Base-by-base conservation (phyloP, 2,888 invertebrate genomes). In the Himalopsyche kuldschensis region DNA sequence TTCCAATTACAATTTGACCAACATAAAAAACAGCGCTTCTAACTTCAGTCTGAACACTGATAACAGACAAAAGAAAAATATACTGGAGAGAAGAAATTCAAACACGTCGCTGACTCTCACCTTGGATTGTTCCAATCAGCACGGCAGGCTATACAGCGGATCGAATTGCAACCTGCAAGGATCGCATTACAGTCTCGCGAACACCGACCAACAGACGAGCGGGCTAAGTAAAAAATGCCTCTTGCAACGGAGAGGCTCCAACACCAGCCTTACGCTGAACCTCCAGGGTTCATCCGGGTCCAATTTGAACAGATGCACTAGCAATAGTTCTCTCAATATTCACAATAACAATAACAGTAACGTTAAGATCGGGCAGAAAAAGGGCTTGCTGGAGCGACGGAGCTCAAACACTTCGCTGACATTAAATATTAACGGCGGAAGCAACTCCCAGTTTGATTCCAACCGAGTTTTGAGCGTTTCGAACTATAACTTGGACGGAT, bases 361-460 rank as follows among this genome's bases (percentile, higher is more conserved):
- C 5, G 88, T 88, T 0, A 91, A 90, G 87, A 87, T 88, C 0
- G 89, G 89, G 0, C 92, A 90, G 75, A 93, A 93, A 69, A 95
- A 95, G 87, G 96, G 96, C 10, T 90, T 97, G 1, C 90, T 97
- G 5, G 97, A 97, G 88, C 93, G 98, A 32, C 92, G 98, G 81
- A 97, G 97, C 79, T 98, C 97, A 1, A 98, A 97, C 88, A 97
- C 97, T 0, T 97, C 97, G 82, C 90, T 98, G 1, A 97, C 97
- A 0, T 93, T 98, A 30, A 96, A 96, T 84, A 91, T 92, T 10
- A 91, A 91, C 83, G 27, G 69, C 27, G 90, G 88, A 31, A 91
- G 91, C 0, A 91, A 91, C 82, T 90, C 91, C 0, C 92, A 91
- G 82, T 86, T 92, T 32, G 92, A 93, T 0, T 89, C 89, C 0